Base-by-base conservation (phyloP, 2,797 vertebrate genomes). In the Ataeniobius toweri region DNA sequence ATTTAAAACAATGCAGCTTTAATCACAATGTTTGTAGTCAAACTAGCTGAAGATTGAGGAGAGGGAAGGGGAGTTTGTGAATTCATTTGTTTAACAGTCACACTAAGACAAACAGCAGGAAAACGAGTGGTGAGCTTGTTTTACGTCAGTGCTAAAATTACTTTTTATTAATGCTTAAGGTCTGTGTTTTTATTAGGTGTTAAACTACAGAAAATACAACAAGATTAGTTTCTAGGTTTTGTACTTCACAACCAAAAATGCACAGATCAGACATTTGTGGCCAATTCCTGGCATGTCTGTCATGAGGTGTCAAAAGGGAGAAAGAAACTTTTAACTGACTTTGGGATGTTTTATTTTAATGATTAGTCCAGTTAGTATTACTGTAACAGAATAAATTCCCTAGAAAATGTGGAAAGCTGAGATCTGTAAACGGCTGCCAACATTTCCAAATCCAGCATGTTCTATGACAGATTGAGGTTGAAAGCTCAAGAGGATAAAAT, bases 1-100 rank as follows among this genome's bases (percentile, higher is more conserved):
- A 79, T 73, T 71, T 72, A 79, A 83, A 51, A 53, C 69, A 51
- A 48, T 44, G 36, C 20, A 82, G 83, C 65, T 82, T 69, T n/a
- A 75, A n/a, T 76, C 36, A 73, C 44, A 28, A 48, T 24, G 56
- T 59, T 72, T 84, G 70, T n/a, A 68, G 10, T 28, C 3, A 24
- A 75, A 48, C 50, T 56, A 56, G 24, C 18, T n/a, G 16, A 24
- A 16, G 26, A 39, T 70, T 39, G 20, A 58, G 2, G 39, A n/a
- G 51, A 73, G 24, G 24, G 14, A 18, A 79, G 24, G 20, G 63
- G 36, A 65, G 36, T 41, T 67, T 39, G 36, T 41, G 20, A 78
- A n/a, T 48, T n/a, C 9, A 26, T 56, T 72, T 71, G 20, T 59
- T 51, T n/a, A 72, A 67, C 50, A 51, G 12, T 51, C 14, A 58